Percentiles rank a stretch among this genome's conserved stretches.
These are phyloP conservation scores for Pangasianodon gigas DNA, from an alignment of 2,113 vertebrate genomes.

Conservation along the genomic window DNA sequence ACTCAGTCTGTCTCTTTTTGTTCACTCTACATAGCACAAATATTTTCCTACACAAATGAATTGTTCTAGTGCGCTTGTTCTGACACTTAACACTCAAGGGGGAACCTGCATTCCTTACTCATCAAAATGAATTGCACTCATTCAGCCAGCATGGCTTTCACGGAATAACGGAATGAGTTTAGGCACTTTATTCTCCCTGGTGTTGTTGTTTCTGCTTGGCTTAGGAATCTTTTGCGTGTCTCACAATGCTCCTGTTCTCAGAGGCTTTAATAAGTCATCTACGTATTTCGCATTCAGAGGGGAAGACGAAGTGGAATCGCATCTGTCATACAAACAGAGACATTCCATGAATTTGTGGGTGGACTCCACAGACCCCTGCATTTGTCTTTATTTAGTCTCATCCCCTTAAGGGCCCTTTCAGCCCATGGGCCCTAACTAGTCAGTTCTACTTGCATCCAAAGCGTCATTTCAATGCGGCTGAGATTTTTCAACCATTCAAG, in stretches of 20 bases:
- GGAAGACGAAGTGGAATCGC: conserved; percentile 23
- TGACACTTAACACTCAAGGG: conserved; percentile 8
- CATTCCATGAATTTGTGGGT: conserved; percentile 8
- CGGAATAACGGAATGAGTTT: neutral
- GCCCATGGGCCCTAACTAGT: neutral
- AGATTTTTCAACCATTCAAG: neutral
- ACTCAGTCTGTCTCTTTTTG: neutral
- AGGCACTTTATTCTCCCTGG: neutral
- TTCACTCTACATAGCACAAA: conserved; percentile 33
- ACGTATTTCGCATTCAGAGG: neutral
- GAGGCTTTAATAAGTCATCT: conserved; percentile 8
- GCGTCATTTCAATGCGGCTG: neutral
- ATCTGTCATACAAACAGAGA: neutral
- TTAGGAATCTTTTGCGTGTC: neutral
- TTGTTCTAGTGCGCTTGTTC: conserved; percentile 23
- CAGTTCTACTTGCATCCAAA: neutral
- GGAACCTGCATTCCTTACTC: conserved; percentile 34
- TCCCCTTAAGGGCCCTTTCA: neutral
- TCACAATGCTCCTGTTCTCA: conserved; percentile 7
- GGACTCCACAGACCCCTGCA: neutral
- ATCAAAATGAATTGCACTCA: conserved; percentile 29
- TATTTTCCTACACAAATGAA: conserved; percentile 36
- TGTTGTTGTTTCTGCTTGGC: neutral
- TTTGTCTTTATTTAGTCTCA: neutral
- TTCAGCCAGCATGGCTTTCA: neutral